phyloP scores from a whole-genome alignment of 2,797 vertebrate species.

The Coreius guichenoti region DNA sequence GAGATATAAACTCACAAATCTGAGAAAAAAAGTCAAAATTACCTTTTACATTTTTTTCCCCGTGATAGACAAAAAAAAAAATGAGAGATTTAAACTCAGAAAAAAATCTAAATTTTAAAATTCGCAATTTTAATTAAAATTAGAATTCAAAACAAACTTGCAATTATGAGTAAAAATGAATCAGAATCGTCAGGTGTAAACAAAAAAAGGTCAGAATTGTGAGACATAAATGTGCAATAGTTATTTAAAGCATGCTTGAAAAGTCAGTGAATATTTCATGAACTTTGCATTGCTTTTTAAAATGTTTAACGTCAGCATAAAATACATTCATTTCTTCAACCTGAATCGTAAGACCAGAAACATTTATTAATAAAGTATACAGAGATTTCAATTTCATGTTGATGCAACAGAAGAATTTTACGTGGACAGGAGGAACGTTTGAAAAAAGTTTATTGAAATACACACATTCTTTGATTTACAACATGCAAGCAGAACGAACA shows the following conservation, averaged over 20 bases:
- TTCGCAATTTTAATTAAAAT: no score
- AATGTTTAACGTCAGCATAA: not conserved
- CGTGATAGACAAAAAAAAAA: no score
- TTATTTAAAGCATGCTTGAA: not conserved
- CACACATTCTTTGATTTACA: slow-evolving; percentile 62
- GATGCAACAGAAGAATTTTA: not conserved
- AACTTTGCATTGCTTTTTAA: not conserved
- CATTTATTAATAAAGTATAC: not conserved
- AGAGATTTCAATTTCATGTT: not conserved
- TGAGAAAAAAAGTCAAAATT: no score
- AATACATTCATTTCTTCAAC: not conserved
- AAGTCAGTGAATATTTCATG: not conserved
- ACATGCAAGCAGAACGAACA: slow-evolving; percentile 65
- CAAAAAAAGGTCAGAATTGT: no score
- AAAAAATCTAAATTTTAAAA: no score
- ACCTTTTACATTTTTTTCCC: no score
- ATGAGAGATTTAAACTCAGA: no score
- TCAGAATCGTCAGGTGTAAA: no score
- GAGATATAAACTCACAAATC: no score
- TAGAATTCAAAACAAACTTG: no score
- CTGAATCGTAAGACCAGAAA: not conserved
- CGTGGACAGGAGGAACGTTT: slow-evolving; percentile 49
- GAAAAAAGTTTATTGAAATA: slow-evolving; percentile 68
- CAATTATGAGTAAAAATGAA: no score
- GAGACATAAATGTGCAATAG: no score